Evolutionary conservation across 2,888 invertebrate genomes (phyloP), one percentile per base, ranked within the genome.

Genomic region (Clunio marinus): DNA sequence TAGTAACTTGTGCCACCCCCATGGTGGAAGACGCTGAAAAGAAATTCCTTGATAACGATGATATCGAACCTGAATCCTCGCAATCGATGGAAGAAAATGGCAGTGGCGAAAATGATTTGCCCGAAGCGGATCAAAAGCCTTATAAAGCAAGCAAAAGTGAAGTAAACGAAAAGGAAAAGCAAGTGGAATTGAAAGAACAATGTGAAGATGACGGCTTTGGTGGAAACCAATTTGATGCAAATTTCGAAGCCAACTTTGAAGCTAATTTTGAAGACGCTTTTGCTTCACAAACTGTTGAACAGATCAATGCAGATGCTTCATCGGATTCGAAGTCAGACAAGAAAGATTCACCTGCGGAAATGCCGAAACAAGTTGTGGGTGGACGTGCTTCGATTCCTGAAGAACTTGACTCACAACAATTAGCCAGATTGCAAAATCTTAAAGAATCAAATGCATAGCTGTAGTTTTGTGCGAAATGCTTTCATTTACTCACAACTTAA

Each of bases 1-100:
- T 93, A 70, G 93, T 95, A 77, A 95, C 94, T 58, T 93, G 93
- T 68, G 94, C 95, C 71, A 95, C 95, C 51, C 95, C 95, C 55
- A 92, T 92, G 89, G 81, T 87, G 74, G 94, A 95, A 80, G 91
- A 92, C 75, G 84, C 89, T 45, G 91, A 91, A 72, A 87, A 86
- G 75, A 84, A 87, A 35, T 91, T 91, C 80, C 91, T 91, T 74
- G 58, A 13, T 15, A 22, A 10, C n/a, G 73, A n/a, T 4, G n/a
- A n/a, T n/a, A n/a, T n/a, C n/a, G n/a, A n/a, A n/a, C n/a, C n/a
- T n/a, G 58, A 37, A 20, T 41, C 57, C 20, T 15, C 22, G 10
- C 1, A 58, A 7, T 25, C 60, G 25, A 41, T 41, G 10, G 58
- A 59, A 22, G 2, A 3, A 24, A 58, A n/a, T 37, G 35, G 24